Base-by-base conservation (phyloP, 2,113 vertebrate genomes). In the Channa maculata region DNA sequence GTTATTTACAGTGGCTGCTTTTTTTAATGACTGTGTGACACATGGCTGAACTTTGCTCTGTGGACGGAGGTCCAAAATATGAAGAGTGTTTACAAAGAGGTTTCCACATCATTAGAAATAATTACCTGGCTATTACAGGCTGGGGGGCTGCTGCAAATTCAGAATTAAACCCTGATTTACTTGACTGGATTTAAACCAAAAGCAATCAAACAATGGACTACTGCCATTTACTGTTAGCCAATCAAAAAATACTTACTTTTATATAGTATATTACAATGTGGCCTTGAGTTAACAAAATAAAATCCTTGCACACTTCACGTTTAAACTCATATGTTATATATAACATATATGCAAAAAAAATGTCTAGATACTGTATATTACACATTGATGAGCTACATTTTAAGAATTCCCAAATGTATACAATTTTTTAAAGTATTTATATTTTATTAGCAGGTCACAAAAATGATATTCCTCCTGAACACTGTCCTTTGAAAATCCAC, bases 101-200 rank as follows among this genome's bases (percentile, higher is more conserved):
- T 82, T 85, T 90, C 72, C 86, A 68, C 71, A 71, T 61, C 82
- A 85, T 88, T 90, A 78, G 76, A 70, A 84, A 80, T 75, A 84
- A 87, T 82, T 71, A 84, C 65, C 49, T 15, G 78, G 69, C 50
- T 72, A 85, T 82, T 80, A 80, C 34, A 60, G 53, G 52, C 58
- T 24, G 53, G 36, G 66, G 55, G 55, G 71, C 71, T 60, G 73
- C 79, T 15, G 64, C 24, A 65, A 44, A 78, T 59, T 61, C 71
- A 57, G 14, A 62, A 71, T 73, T 12, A 72, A 68, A 82, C 53
- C 51, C 49, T 13, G 77, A 75, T 79, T 68, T 74, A 65, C 82
- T 66, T 39, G 43, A 79, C 74, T 67, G 84, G 65, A 67, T 69
- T 59, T 59, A 43, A 75, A 86, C 66, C 75, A 83, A 43, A 71